Evolutionary conservation across 1,140 invertebrate species (phyloP).

Genomic region (Mamestra configurata): DNA sequence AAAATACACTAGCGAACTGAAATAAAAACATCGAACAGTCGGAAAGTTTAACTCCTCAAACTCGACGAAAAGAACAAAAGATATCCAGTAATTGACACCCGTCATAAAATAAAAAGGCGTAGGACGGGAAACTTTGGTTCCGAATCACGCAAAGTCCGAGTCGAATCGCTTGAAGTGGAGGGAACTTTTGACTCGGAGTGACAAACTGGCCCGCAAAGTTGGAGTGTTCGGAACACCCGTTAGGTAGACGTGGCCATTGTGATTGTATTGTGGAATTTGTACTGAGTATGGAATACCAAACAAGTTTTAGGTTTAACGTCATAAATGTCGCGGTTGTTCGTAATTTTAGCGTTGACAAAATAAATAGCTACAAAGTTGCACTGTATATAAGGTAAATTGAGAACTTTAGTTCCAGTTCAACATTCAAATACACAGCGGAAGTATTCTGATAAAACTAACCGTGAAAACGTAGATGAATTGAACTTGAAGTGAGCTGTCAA

Average conservation of each 20-base stretch:
- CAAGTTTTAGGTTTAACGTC: slow-evolving; percentile 27
- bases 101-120: slow-evolving; percentile 52
- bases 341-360: slow-evolving; percentile 14
- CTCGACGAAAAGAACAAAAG: slow-evolving; percentile 55
- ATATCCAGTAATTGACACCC: slow-evolving; percentile 56
- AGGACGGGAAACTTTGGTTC: slow-evolving; percentile 47
- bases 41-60: slow-evolving; percentile 47
- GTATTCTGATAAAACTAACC: too few species aligned
- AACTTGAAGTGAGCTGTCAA: too few species aligned
- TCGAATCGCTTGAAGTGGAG: slow-evolving; percentile 40
- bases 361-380: neutral
- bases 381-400: too few species aligned
- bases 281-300: slow-evolving; percentile 38
- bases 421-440: too few species aligned
- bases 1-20: slow-evolving; percentile 51
- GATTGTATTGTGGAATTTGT: slow-evolving; percentile 46
- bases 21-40: slow-evolving; percentile 47
- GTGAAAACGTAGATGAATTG: too few species aligned
- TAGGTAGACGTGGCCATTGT: slow-evolving; percentile 38
- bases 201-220: slow-evolving; percentile 52
- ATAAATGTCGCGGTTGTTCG: slow-evolving; percentile 24
- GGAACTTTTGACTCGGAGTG: slow-evolving; percentile 54
- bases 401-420: too few species aligned
- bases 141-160: slow-evolving; percentile 50
- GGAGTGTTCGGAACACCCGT: slow-evolving; percentile 41